These are phyloP conservation scores for Ibycter americanus DNA, from an alignment of 2,797 vertebrate genomes.

Conservation along the genomic window DNA sequence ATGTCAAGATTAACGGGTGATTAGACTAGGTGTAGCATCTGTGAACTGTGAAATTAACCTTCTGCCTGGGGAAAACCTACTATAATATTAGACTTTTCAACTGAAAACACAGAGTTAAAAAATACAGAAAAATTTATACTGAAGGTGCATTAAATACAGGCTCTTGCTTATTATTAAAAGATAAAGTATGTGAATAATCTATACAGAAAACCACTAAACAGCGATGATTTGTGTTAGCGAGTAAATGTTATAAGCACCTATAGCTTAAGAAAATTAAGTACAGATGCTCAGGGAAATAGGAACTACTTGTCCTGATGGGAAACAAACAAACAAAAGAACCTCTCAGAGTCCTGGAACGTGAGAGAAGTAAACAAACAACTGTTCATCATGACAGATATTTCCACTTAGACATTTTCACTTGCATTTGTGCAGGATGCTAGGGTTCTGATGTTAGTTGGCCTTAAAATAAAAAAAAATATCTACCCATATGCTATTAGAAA, in stretches of 20 bases:
- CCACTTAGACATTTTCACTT: neutral
- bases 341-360: neutral
- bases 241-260: neutral
- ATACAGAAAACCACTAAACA: neutral
- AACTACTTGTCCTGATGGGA: neutral
- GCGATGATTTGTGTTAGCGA: neutral
- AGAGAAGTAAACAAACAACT: neutral
- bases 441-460: neutral
- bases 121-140: neutral
- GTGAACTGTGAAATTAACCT: neutral
- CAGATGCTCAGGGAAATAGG: neutral
- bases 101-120: neutral
- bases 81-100: neutral
- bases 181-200: neutral
- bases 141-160: neutral
- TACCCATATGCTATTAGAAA: neutral
- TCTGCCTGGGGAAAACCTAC: neutral
- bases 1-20: neutral
- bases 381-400: neutral
- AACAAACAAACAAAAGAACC: neutral
- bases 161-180: neutral
- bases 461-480: neutral
- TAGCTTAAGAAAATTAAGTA: neutral
- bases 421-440: neutral
- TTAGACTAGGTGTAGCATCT: neutral